phyloP scores from a whole-genome alignment of 2,113 vertebrate genomes.

The Ginglymostoma cirratum region DNA sequence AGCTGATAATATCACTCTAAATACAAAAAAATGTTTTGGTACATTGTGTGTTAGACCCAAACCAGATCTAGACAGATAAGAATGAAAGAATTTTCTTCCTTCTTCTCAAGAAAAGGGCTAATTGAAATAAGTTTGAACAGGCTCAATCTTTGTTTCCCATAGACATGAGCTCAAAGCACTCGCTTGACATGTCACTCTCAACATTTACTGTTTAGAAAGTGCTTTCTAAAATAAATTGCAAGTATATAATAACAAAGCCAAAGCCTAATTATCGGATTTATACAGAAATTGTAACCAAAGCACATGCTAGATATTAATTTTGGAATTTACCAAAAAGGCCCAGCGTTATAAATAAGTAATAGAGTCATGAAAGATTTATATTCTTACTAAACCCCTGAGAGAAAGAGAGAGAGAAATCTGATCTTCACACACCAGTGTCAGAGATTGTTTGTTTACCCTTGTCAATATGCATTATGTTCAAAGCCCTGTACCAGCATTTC shows the following conservation, averaged over 20 bases:
- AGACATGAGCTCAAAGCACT: background rate
- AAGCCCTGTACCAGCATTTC: constrained; percentile 31
- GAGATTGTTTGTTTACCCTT: constrained; percentile 33
- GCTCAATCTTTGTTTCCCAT: background rate
- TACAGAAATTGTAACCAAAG: background rate
- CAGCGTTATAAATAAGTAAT: background rate
- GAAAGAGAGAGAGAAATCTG: constrained; percentile 14
- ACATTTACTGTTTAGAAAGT: background rate
- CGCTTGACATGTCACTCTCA: background rate
- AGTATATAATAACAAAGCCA: background rate
- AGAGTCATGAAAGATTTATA: constrained; percentile 30
- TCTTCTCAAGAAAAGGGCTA: background rate
- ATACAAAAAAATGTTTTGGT: background rate
- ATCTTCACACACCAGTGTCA: constrained; percentile 28
- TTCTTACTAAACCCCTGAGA: constrained; percentile 22
- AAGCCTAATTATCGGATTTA: background rate
- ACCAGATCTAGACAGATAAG: background rate
- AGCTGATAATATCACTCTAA: background rate
- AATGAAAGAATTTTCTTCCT: background rate
- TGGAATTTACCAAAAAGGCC: background rate
- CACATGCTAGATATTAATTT: constrained; percentile 1
- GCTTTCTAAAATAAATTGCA: background rate
- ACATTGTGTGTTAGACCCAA: background rate
- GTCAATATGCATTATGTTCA: constrained; percentile 30
- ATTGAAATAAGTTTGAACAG: background rate